These are phyloP conservation scores for Brenthis daphne DNA, from an alignment of 2,888 invertebrate species.

Conservation along the genomic window DNA sequence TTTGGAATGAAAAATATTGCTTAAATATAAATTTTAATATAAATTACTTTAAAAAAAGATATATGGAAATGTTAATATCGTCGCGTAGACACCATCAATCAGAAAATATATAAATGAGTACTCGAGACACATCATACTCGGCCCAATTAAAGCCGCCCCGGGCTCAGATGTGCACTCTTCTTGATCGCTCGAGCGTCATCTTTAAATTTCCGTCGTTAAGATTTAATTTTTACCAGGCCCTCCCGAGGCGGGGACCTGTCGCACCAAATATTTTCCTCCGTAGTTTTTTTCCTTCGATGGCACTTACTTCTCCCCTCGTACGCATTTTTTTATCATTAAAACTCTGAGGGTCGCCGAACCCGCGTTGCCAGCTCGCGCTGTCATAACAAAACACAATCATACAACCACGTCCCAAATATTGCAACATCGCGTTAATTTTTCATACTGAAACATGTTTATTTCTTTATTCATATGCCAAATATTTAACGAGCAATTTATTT, in stretches of 20 bases:
- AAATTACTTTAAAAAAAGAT: neutral
- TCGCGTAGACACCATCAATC: slow-evolving; percentile 45
- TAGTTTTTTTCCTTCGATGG: slow-evolving; percentile 81
- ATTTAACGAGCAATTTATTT: slow-evolving; percentile 8
- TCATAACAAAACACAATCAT: slow-evolving; percentile 80
- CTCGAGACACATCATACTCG: slow-evolving; percentile 58
- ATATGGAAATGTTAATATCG: slow-evolving; percentile 13
- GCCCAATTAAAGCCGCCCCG: slow-evolving; percentile 78
- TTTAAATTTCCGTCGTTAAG: slow-evolving; percentile 83
- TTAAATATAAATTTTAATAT: neutral
- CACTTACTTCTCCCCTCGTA: slow-evolving; percentile 80
- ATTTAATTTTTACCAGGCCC: slow-evolving; percentile 81
- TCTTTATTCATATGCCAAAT: slow-evolving; percentile 9
- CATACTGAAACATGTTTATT: slow-evolving; percentile 21
- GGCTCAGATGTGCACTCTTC: slow-evolving; percentile 81
- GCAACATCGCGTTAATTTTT: slow-evolving; percentile 53
- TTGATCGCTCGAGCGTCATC: slow-evolving; percentile 82
- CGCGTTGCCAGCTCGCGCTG: slow-evolving; percentile 76
- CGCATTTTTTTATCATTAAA: slow-evolving; percentile 83
- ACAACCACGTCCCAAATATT: slow-evolving; percentile 57
- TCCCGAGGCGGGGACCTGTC: slow-evolving; percentile 71
- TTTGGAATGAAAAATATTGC: neutral
- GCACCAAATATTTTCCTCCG: slow-evolving; percentile 82
- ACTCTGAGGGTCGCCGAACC: slow-evolving; percentile 80
- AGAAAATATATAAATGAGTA: slow-evolving; percentile 45